Base-by-base conservation (phyloP, 2,888 invertebrate species). In the Chironomus tentans region DNA sequence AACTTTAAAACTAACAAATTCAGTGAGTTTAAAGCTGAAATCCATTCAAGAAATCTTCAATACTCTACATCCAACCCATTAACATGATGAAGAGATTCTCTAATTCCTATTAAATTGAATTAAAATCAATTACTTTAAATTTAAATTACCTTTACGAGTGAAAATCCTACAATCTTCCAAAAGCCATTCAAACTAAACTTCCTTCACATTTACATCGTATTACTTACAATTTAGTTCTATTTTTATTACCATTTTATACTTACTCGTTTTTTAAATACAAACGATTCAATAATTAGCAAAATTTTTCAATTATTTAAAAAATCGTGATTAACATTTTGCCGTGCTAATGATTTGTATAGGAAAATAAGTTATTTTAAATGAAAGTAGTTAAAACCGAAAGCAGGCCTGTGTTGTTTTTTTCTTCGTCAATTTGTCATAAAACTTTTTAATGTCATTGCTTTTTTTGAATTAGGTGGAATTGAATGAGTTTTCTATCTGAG, bases 71-170 rank as follows among this genome's bases (percentile, higher is more conserved):
- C 38, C 28, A 28, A 28, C 28, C 28, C 38, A 38, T 38, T 38
- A 38, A 38, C 38, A 38, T 38, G 38, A 38, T 38, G 38, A 38
- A 18, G 56, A 56, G 18, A 56, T 56, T 18, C 18, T 56, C 56
- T 56, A 18, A n/a, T 56, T n/a, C 18, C 18, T 5, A 15, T 18
- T n/a, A 69, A 69, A 69, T 69, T 69, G 70, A 70, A 70, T 50
- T 70, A 50, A 70, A 70, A 70, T 70, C 70, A 70, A 70, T 70
- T 70, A 70, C 50, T 15, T 21, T 46, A 46, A 47, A 47, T 15
- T 56, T 56, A 15, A 56, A 56, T 56, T 56, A 56, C 15, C 38
- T 38, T 38, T 15, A 69, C 18, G 70, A 70, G 22, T 48, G 18
- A 50, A 70, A 22, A 12, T 70, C 22, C 2, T 1, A n/a, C 4